Base-by-base conservation (phyloP, 2,888 invertebrate species). In the Leucoptera coffeella region DNA sequence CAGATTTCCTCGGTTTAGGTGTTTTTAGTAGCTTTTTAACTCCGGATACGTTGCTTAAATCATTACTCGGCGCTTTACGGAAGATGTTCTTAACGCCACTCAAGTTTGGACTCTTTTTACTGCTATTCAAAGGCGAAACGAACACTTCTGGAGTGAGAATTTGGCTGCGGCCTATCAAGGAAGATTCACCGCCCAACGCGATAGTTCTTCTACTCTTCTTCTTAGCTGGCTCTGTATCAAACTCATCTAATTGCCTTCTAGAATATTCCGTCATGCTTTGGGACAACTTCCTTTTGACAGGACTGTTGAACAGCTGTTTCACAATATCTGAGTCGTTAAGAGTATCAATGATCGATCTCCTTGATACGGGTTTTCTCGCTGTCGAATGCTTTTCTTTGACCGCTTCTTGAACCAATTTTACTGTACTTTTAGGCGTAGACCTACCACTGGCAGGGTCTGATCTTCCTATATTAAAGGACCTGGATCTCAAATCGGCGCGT, bases 331-430 rank as follows among this genome's bases (percentile, higher is more conserved):
- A 67, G 11, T 54, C 54, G 35, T 64, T 47, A 7, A 72, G 37
- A 15, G 60, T 45, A 37, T 71, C 71, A 24, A 71, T 71, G 3
- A 72, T 50, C 2, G 60, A 53, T 4, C 67, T 58, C 22, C 60
- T 64, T 7, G 71, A 71, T 31, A 42, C 49, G n/a, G 69, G 57
- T 29, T 69, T 69, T 37, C 69, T 72, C 0, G 72, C 69, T 0
- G 71, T 62, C 1, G 72, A 52, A 30, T 67, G 65, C 28, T 62
- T 62, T 31, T 61, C 59, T 34, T 67, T 71, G 1, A 72, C 61
- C 0, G 46, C 47, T 28, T 65, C 67, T 2, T 44, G 64, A 1
- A 52, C 40, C 3, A 50, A 33, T 28, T 53, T 50, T 1, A 58
- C 48, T 0, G 46, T 51, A 26, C 60, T 62, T 13, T 45, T 59